These are phyloP conservation scores for Anastatus disparis DNA, from an alignment of 1,140 invertebrate genomes.

Conservation along the genomic window DNA sequence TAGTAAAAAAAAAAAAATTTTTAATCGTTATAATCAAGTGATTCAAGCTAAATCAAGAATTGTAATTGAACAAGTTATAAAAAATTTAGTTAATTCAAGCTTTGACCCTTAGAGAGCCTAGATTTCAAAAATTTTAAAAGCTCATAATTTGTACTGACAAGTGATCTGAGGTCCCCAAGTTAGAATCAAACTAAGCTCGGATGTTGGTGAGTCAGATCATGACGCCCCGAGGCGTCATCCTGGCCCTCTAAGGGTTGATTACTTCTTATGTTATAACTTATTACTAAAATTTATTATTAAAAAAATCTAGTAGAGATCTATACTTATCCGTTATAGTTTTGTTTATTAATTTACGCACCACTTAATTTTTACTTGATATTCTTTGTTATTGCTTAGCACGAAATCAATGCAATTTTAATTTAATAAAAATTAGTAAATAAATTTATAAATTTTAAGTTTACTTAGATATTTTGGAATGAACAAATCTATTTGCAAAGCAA, in stretches of 20 bases:
- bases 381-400: conserved; percentile 18
- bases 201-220: too few relatives aligned
- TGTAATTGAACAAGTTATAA: conserved; percentile 12
- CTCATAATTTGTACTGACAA: too few relatives aligned
- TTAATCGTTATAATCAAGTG: background rate
- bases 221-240: too few relatives aligned
- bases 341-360: conserved; percentile 15
- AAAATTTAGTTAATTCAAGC: conserved; percentile 5
- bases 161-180: too few relatives aligned
- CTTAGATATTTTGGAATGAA: background rate
- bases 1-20: conserved; percentile 1
- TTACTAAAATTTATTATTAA: too few relatives aligned
- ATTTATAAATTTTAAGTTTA: conserved; percentile 12
- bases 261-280: too few relatives aligned
- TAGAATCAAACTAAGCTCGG: too few relatives aligned
- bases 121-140: too few relatives aligned
- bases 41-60: conserved; percentile 7
- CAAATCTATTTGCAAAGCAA: conserved; percentile 10
- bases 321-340: conserved; percentile 24
- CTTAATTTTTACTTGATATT: conserved; percentile 32
- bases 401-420: conserved; percentile 24
- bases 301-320: background rate
- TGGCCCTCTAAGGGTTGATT: too few relatives aligned
- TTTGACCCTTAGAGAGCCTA: too few relatives aligned
- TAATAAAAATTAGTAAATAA: conserved; percentile 6